A percentile compares a stretch with the other conserved stretches of the same genome.
Evolutionary conservation across 2,113 vertebrate genomes (phyloP).

Genomic region (Pygoscelis adeliae): DNA sequence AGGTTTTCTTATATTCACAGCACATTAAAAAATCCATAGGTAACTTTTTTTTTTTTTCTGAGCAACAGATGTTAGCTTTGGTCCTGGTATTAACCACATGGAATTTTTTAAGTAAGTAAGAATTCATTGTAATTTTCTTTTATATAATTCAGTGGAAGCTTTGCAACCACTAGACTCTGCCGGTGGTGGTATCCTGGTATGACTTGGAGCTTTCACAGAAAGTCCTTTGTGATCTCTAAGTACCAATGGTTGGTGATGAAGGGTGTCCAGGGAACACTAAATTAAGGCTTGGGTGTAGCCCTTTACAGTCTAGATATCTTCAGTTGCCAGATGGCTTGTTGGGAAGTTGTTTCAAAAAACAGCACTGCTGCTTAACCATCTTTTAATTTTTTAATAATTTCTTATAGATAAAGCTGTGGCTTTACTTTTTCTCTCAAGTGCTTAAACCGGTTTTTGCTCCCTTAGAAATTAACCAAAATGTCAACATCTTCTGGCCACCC

Average conservation of each 20-base stretch:
- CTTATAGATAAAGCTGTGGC: background rate
- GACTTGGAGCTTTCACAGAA: background rate
- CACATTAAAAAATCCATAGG: background rate
- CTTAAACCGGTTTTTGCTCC: background rate
- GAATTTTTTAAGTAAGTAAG: background rate
- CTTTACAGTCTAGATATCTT: background rate
- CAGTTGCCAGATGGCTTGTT: background rate
- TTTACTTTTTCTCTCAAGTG: background rate
- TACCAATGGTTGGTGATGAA: background rate
- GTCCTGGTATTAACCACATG: background rate
- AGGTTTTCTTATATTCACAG: background rate
- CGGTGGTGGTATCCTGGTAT: background rate
- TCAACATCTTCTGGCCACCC: background rate
- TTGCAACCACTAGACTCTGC: background rate
- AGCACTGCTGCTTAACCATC: background rate
- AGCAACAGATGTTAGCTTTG: background rate
- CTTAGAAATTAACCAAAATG: background rate
- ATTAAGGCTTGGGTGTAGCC: background rate
- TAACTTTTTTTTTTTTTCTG: background rate
- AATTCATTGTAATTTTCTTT: background rate
- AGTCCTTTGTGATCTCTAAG: background rate
- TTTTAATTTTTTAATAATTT: background rate
- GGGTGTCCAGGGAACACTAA: background rate
- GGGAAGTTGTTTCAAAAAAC: background rate
- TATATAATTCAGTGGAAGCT: background rate